These are phyloP conservation scores for Aphodius granarius DNA, from an alignment of 2,888 invertebrate genomes.

Conservation along the genomic window DNA sequence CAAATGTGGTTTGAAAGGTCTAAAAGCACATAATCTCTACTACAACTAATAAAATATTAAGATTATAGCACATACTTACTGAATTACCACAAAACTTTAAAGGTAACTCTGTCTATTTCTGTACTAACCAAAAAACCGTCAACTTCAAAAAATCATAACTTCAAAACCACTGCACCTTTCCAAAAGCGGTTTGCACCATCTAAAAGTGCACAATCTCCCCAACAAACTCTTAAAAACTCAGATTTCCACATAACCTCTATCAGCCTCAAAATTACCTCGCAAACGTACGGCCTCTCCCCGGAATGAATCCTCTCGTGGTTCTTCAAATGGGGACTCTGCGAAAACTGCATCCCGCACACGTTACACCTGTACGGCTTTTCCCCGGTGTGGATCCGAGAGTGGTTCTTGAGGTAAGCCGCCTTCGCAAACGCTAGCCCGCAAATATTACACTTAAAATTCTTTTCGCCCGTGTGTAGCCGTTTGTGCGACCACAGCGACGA, in stretches of 20 bases:
- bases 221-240: too few species aligned
- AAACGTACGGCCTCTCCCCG: slow-evolving; percentile 85
- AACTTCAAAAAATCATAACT: too few species aligned
- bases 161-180: too few species aligned
- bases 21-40: too few species aligned
- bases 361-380: slow-evolving; percentile 65
- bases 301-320: slow-evolving; percentile 89
- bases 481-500: slow-evolving; percentile 89
- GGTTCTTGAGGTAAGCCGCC: slow-evolving; percentile 88
- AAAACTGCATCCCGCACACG: slow-evolving; percentile 89
- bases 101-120: too few species aligned
- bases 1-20: too few species aligned
- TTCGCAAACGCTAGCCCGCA: slow-evolving; percentile 88
- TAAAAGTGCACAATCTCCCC: too few species aligned
- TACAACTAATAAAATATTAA: too few species aligned
- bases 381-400: slow-evolving; percentile 84
- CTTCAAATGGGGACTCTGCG: slow-evolving; percentile 85
- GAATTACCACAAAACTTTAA: too few species aligned
- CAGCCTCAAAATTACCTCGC: slow-evolving; percentile 61
- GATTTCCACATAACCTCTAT: too few species aligned
- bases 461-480: slow-evolving; percentile 76
- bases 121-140: too few species aligned
- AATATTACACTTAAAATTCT: slow-evolving; percentile 86
- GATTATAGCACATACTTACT: too few species aligned
- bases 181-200: slow-evolving; percentile 37